Evolutionary conservation across 2,113 vertebrate genomes (phyloP), one percentile per base, ranked within the genome.

Genomic region (Falcunculus frontatus): DNA sequence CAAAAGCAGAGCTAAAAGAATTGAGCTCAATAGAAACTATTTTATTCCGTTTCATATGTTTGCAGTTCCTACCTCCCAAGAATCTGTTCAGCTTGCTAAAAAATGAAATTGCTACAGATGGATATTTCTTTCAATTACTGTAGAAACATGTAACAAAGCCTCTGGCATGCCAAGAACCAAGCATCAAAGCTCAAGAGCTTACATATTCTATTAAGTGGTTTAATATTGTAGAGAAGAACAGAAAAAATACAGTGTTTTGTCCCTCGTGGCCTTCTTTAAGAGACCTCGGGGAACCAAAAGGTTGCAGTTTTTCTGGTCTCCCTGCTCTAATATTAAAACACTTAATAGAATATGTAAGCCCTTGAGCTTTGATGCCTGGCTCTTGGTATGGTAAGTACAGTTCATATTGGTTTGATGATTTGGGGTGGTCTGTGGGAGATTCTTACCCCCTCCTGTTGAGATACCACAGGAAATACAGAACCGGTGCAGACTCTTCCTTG

Each of bases 121-220:
- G 90, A 63, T 97, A 95, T 96, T 95, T 92, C 95, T 95, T 96
- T 96, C 89, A 95, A 95, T 95, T 97, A 93, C 93, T 95, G 94
- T 93, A 87, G 88, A 95, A 96, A 93, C 93, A 95, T 93, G 87
- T 94, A 96, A 97, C 95, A 95, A 92, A 96, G 94, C 88, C 94
- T 96, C 86, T 95, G 96, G 92, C 80, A 75, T 94, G 95, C 95
- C 92, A 97, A 96, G 83, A 95, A 87, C 47, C 69, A 89, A 65
- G 92, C 96, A 95, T 96, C 95, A 97, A 94, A 96, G 96, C 90
- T 94, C 91, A 87, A 97, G 64, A 35, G 88, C 90, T 96, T 94
- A 95, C 94, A 95, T 94, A 94, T 93, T 97, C 72, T 95, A 95
- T 95, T 95, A 96, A 95, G 87, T 93, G 49, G 63, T 96, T 96